Evolutionary conservation across 1,140 invertebrate species (phyloP), one percentile per base, ranked within the genome.

Genomic region (Papilio xuthus): DNA sequence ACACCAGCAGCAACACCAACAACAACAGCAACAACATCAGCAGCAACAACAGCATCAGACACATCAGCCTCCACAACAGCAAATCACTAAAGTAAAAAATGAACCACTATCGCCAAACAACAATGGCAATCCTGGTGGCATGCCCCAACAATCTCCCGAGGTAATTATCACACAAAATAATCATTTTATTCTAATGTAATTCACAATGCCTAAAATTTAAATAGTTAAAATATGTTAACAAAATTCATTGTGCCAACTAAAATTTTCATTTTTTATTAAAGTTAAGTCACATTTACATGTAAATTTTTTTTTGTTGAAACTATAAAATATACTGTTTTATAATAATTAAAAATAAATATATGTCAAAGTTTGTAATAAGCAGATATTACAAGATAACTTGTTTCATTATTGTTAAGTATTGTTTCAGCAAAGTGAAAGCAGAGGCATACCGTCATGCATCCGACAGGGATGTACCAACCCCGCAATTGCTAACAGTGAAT

Each of bases 381-480:
- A 75, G 73, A 82, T 81, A 56, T 80, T 50, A 73, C 78, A 78
- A 81, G 18, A 60, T 13, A 67, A 67, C 20, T 60, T 67, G 60
- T 67, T 67, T 67, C 74, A 84, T 15, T 93, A 94, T 82, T 75
- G 20, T 67, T 41, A 77, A 77, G 26, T 74, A 77, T 77, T 77
- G 53, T 84, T 85, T 85, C 90, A 87, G 93, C 90, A 88, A 92
- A 94, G 86, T 89, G 93, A 86, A 93, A 93, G 88, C 94, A 94
- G 88, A 87, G 94, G 94, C 81, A 92, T 95, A 80, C 95, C 96
- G 84, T 95, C 96, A 70, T 99, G 98, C 94, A 97, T 98, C 84
- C 96, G 98, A 78, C 96, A 97, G 86, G 98, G 98, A 72, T 99
- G 98, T 93, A 96, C 96, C 42, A 99, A 99, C 94, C 96, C 96